Conservation (phyloP, 2,888 invertebrate genomes). For the Aricia artaxerxes region DNA sequence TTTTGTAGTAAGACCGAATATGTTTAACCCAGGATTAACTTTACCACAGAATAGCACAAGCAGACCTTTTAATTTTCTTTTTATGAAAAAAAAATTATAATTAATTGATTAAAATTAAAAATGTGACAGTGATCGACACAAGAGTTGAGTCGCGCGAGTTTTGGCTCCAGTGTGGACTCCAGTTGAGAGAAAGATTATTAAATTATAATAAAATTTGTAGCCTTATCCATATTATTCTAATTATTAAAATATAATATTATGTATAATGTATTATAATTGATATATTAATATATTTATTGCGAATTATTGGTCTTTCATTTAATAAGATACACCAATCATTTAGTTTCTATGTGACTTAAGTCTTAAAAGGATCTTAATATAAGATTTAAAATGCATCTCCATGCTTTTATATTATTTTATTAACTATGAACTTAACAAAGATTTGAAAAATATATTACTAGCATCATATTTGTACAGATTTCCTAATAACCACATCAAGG, state of each 20-base stretch:
- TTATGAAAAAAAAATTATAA: background rate
- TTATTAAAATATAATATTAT: constrained; percentile 58
- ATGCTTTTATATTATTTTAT: too few species aligned
- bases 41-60: too few species aligned
- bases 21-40: too few species aligned
- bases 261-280: constrained; percentile 66
- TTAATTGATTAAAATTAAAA: background rate
- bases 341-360: background rate
- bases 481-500: constrained; percentile 62
- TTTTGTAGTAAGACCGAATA: too few species aligned
- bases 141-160: constrained; percentile 32
- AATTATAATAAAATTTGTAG: constrained; percentile 66
- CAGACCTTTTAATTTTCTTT: background rate
- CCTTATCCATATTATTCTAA: constrained; percentile 72
- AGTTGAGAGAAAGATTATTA: constrained; percentile 62
- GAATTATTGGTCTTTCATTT: constrained; percentile 47
- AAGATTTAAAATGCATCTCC: background rate
- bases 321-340: background rate
- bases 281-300: constrained; percentile 76
- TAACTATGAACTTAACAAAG: constrained; percentile 32
- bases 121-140: background rate
- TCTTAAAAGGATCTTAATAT: background rate
- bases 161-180: constrained; percentile 44
- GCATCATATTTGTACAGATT: constrained; percentile 54
- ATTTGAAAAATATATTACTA: constrained; percentile 47